These are phyloP conservation scores for Orchesellides sinensis DNA, from an alignment of 2,888 invertebrate genomes.

Conservation along the genomic window DNA sequence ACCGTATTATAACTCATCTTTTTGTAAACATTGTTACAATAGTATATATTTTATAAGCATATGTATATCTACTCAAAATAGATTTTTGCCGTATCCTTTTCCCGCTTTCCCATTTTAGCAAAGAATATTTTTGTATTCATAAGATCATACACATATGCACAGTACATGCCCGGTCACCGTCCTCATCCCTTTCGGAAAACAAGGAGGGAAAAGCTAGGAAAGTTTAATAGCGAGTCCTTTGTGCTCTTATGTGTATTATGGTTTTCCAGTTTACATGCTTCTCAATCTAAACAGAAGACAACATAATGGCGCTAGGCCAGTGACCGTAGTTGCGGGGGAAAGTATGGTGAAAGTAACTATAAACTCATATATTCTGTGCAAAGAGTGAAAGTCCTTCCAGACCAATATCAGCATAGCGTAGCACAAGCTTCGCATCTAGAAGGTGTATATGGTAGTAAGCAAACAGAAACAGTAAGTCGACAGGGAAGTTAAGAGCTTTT, in stretches of 20 bases:
- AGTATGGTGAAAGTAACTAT: background rate
- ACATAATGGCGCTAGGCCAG: no score
- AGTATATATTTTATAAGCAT: background rate
- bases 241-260: background rate
- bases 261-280: background rate
- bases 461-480: slow-evolving; percentile 11
- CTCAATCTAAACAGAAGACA: background rate
- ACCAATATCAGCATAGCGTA: background rate
- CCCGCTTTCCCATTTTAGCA: no score
- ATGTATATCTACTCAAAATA: slow-evolving; percentile 11
- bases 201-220: background rate
- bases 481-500: background rate
- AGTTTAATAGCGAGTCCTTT: background rate
- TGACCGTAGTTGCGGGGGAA: background rate
- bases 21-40: background rate
- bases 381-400: background rate
- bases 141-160: slow-evolving; percentile 15
- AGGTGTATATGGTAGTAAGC: slow-evolving; percentile 1
- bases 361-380: background rate
- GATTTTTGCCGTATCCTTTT: slow-evolving; percentile 7
- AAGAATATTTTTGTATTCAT: background rate
- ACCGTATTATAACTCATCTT: background rate
- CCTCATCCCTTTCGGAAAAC: slow-evolving; percentile 17
- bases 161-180: slow-evolving; percentile 25
- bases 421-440: background rate